phyloP scores from a whole-genome alignment of 2,797 vertebrate genomes.

The Argya squamiceps region DNA sequence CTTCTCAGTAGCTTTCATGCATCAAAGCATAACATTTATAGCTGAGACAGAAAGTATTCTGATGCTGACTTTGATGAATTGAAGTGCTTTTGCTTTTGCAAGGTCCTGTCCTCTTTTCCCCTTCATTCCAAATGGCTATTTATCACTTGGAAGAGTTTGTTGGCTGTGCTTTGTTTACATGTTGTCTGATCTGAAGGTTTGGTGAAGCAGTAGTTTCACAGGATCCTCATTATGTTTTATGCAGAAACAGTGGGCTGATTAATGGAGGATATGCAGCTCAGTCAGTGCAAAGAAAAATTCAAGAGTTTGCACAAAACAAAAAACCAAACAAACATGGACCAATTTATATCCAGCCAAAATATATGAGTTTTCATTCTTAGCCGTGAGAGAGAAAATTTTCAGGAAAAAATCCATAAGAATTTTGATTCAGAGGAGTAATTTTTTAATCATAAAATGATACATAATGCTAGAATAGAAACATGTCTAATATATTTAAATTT shows the following conservation, averaged over 20 bases:
- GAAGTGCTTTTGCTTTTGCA: slow-evolving; percentile 5
- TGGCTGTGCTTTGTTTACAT: neutral
- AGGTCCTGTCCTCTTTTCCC: neutral
- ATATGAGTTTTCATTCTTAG: neutral
- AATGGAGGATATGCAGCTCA: neutral
- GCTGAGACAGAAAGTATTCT: neutral
- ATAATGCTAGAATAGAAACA: neutral
- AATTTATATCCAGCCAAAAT: neutral
- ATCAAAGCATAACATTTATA: neutral
- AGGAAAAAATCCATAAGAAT: neutral
- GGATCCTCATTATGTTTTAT: neutral
- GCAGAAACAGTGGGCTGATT: neutral
- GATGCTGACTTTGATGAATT: neutral
- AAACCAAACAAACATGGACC: neutral
- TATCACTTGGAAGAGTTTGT: neutral
- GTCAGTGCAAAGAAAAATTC: neutral
- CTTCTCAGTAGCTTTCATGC: neutral
- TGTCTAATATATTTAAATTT: neutral
- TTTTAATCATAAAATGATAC: neutral
- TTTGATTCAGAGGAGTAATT: neutral
- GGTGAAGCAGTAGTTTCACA: neutral
- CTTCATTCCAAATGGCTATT: neutral
- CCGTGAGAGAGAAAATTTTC: neutral
- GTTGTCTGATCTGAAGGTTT: neutral
- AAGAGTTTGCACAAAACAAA: neutral